Evolutionary conservation across 2,113 vertebrate species (phyloP).

Genomic region (Plecturocebus donacophilus): DNA sequence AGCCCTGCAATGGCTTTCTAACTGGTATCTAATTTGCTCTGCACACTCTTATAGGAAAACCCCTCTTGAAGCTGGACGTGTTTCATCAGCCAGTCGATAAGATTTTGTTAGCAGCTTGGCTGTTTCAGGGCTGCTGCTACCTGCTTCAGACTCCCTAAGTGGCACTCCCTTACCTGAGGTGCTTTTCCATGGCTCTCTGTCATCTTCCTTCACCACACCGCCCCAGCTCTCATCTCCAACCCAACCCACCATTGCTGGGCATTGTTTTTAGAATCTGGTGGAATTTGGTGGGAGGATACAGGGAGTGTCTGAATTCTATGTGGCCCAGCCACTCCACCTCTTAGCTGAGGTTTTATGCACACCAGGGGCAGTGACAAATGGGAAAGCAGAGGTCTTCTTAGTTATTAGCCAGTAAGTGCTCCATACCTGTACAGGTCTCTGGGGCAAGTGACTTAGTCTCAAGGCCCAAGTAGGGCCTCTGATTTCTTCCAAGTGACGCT

Average conservation of each 20-base stretch:
- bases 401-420: not conserved
- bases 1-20: not conserved
- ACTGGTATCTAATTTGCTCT: not conserved
- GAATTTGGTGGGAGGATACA: not conserved
- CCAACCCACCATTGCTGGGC: not conserved
- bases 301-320: not conserved
- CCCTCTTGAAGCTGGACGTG: not conserved
- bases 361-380: not conserved
- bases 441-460: not conserved
- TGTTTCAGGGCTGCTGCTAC: not conserved
- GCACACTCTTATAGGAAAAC: not conserved
- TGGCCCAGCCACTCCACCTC: not conserved
- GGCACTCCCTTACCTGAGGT: not conserved
- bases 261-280: not conserved
- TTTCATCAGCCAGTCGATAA: not conserved
- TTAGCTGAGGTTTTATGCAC: not conserved
- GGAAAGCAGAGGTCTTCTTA: not conserved
- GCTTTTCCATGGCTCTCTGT: not conserved
- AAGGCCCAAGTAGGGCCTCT: not conserved
- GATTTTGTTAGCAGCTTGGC: accelerated
- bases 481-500: not conserved
- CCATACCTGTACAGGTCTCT: not conserved
- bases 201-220: not conserved
- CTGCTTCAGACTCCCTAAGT: not conserved
- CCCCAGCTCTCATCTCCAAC: not conserved